Base-by-base conservation (phyloP, 2,888 invertebrate species). In the Schizaphis graminum region DNA sequence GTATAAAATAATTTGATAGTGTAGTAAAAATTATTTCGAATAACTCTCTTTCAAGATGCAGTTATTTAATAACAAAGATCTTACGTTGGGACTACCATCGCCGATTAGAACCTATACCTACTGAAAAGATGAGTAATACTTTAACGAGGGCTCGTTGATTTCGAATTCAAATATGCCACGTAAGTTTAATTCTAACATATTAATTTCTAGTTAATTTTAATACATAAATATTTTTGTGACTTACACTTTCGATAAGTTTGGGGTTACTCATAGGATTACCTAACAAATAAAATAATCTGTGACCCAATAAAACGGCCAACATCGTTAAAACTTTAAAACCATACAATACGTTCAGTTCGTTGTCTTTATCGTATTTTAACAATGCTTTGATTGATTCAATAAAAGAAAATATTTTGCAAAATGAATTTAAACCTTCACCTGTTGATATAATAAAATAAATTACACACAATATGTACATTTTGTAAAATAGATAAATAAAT, bases 291-390 rank as follows among this genome's bases (percentile, higher is more conserved):
- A 92, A 88, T 28, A 67, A 88, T 53, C 67, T 24, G 28, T 92
- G 92, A 26, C 92, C 92, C 10, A 92, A 92, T 35, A 92, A 28
- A 61, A 92, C 26, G 10, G 41, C 13, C 7, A 77, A 21, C 92
- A 92, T 92, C 1, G 28, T 41, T 1, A 88, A 0, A 13, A 88
- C n/a, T 92, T 92, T 92, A 10, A 41, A 77, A 49, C 92, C 88
- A 49, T 88, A 88, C 0, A 92, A 0, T 26, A 26, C 0, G 53
- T 92, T 92, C 28, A 92, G 67, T 53, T 92, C 67, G 28, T 92
- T 92, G 26, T 88, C 41, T 67, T 92, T 92, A 49, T 92, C 88
- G 21, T 67, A 92, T 41, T 87, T 49, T 8, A 77, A 53, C 24
- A 88, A 41, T 5, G 49, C 41, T 41, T 53, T 92, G 21, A 26